A percentile compares a stretch with the other conserved stretches of the same genome.
phyloP scores from a whole-genome alignment of 2,797 vertebrate genomes.

The Lophotriccus pileatus region DNA sequence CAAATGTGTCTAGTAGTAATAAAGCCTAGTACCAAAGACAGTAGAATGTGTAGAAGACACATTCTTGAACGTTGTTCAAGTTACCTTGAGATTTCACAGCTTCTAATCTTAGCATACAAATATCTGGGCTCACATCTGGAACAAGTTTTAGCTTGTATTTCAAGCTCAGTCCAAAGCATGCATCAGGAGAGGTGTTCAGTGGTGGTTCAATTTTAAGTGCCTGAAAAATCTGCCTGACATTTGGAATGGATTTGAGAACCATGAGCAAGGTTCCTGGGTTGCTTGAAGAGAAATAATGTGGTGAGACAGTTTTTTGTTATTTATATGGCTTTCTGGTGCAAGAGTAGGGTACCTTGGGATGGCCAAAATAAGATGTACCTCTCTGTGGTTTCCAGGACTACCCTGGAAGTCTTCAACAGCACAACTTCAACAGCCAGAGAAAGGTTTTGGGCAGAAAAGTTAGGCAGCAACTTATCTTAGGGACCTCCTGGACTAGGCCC shows the following conservation, averaged over 20 bases:
- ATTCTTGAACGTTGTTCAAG: background rate
- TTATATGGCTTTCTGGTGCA: background rate
- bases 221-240: background rate
- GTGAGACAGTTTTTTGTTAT: background rate
- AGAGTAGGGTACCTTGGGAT: fast-evolving
- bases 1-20: background rate
- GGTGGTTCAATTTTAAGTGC: background rate
- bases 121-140: background rate
- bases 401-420: background rate
- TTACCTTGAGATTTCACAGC: background rate
- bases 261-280: background rate
- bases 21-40: background rate
- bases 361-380: background rate
- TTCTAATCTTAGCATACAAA: background rate
- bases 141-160: background rate
- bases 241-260: background rate
- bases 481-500: background rate
- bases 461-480: background rate
- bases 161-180: background rate
- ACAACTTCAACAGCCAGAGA: background rate
- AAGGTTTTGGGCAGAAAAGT: background rate
- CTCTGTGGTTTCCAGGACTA: background rate
- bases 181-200: background rate
- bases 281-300: background rate
- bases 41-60: background rate